Conservation (phyloP, 92 coral and sea anemone genomes). For the Paramuricea clavata region DNA sequence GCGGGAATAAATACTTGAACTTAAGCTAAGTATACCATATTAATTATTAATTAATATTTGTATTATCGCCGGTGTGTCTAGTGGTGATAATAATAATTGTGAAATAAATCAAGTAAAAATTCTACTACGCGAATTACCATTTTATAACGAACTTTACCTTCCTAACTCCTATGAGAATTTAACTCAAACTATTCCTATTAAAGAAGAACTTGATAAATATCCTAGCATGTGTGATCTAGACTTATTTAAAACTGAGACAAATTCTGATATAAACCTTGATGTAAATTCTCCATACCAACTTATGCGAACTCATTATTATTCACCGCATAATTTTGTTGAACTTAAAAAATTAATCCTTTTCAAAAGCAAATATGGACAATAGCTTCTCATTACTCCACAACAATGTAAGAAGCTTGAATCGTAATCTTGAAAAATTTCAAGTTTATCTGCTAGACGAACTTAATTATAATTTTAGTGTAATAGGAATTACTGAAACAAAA, state of each 20-base stretch:
- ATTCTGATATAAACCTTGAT: slow-evolving; percentile 10
- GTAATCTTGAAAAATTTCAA: slow-evolving; percentile 64
- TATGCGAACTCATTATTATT: slow-evolving; percentile 37
- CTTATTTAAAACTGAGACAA: slow-evolving; percentile 40
- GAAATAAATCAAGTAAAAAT: no score
- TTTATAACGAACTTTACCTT: slow-evolving; percentile 34
- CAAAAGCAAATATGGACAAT: no score
- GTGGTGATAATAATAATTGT: no score
- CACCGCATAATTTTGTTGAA: slow-evolving; percentile 54
- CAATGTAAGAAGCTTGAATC: slow-evolving; percentile 65
- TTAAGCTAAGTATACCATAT: no score
- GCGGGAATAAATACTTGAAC: no score
- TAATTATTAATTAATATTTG: no score
- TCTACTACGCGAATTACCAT: slow-evolving; percentile 23
- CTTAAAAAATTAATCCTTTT: slow-evolving; percentile 33
- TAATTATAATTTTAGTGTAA: slow-evolving; percentile 54
- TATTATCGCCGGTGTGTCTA: no score
- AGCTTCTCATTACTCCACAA: slow-evolving; percentile 54
- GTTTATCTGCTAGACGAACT: slow-evolving; percentile 51
- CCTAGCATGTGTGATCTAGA: slow-evolving; percentile 50
- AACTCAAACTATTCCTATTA: slow-evolving; percentile 45
- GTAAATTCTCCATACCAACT: not conserved
- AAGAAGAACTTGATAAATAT: slow-evolving; percentile 45
- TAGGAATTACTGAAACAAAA: slow-evolving; percentile 72
- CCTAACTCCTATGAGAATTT: slow-evolving; percentile 21